These are phyloP conservation scores for Turnix velox DNA, from an alignment of 2,113 vertebrate species.

Conservation along the genomic window DNA sequence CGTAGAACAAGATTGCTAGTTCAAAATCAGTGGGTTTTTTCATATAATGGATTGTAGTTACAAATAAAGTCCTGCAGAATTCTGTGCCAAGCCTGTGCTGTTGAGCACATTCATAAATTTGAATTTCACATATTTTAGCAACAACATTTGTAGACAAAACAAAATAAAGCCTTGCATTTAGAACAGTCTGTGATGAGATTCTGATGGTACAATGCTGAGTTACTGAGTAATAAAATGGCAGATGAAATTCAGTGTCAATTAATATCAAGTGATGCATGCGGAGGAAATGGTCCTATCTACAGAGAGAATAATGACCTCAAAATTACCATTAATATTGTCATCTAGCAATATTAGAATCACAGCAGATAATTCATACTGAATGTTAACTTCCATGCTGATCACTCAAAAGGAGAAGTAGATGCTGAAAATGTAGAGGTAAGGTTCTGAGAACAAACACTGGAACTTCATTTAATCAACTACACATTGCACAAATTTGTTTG, in stretches of 20 bases:
- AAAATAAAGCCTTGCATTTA: background rate
- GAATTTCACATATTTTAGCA: background rate
- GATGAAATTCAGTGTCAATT: slow-evolving; percentile 3
- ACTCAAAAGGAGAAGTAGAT: background rate
- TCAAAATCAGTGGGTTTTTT: background rate
- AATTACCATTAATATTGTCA: background rate
- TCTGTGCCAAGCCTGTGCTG: background rate
- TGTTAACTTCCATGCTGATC: background rate
- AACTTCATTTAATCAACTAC: background rate
- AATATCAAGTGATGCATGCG: slow-evolving; percentile 7
- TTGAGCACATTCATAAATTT: background rate
- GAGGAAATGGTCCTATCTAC: background rate
- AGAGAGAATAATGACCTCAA: background rate
- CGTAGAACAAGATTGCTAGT: background rate
- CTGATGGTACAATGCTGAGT: background rate
- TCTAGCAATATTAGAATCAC: background rate
- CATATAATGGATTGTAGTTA: background rate
- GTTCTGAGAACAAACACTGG: background rate
- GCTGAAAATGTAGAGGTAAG: background rate
- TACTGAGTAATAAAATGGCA: slow-evolving; percentile 22
- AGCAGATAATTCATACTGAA: background rate
- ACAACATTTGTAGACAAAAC: slow-evolving; percentile 11
- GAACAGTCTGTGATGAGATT: background rate
- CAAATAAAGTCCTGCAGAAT: background rate
- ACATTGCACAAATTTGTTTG: background rate